Evolutionary conservation across 23 tunicate genomes (phyloP), one percentile per base, ranked within the genome.

Genomic region (Ciona savignyi): DNA sequence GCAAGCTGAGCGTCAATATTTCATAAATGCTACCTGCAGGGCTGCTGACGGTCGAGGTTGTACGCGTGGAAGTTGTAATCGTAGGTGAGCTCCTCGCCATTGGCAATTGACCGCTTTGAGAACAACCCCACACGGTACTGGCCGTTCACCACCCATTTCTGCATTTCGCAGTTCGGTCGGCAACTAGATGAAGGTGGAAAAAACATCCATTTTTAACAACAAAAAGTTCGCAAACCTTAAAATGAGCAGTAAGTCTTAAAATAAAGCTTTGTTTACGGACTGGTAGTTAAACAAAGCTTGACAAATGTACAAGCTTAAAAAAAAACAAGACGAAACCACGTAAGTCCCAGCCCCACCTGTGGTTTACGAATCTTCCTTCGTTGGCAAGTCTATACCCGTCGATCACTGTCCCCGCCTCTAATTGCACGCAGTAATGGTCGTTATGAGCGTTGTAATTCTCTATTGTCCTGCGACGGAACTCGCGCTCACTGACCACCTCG

Each of bases 141-240:
- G 0, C 91, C 83, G 66, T 63, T 51, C 3, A 86, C 83, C 30
- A 35, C 35, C 89, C 96, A 83, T 30, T 66, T 78, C 75, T 83
- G 89, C 83, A 91, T 76, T 51, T 84, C 90, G 65, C 91, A 91
- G 64, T 91, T 91, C 9, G 93, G 91, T 26, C 75, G 74, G 61
- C 97, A 91, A 60, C 97, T 91, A n/a, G n/a, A n/a, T n/a, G n/a
- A n/a, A n/a, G n/a, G n/a, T n/a, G n/a, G n/a, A n/a, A n/a, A n/a
- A n/a, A n/a, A n/a, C n/a, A n/a, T n/a, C n/a, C n/a, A n/a, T n/a
- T n/a, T n/a, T n/a, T n/a, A n/a, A n/a, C n/a, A n/a, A n/a, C n/a
- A n/a, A n/a, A n/a, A n/a, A n/a, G n/a, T n/a, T n/a, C n/a, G n/a
- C n/a, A n/a, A n/a, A n/a, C n/a, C n/a, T n/a, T n/a, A n/a, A n/a